Conservation (phyloP, 2,113 vertebrate genomes). For the Chionodraco myersi region DNA sequence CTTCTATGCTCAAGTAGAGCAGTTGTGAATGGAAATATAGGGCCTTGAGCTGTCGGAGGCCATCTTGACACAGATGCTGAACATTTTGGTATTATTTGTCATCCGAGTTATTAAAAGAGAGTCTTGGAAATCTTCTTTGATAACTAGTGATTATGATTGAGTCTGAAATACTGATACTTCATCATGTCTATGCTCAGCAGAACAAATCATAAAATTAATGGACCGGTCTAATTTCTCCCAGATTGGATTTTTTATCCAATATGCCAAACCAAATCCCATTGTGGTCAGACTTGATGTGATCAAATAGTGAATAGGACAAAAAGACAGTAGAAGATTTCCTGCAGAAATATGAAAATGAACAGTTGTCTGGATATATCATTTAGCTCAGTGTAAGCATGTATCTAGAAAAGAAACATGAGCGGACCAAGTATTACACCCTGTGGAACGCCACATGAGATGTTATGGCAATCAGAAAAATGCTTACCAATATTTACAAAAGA, state of each 20-base stretch:
- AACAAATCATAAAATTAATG: background rate
- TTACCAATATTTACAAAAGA: too few species aligned
- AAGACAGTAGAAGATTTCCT: background rate
- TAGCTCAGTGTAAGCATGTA: too few species aligned
- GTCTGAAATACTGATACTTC: background rate
- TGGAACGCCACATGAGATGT: too few species aligned
- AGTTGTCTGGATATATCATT: too few species aligned
- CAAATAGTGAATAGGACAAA: background rate
- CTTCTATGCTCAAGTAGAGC: constrained; percentile 54
- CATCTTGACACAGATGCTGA: constrained; percentile 37
- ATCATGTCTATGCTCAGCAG: background rate
- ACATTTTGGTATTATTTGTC: constrained; percentile 23
- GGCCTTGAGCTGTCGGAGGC: constrained; percentile 41
- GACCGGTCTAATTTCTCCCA: constrained; percentile 9
- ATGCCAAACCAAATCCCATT: background rate
- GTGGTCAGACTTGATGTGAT: background rate
- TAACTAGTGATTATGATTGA: background rate
- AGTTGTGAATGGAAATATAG: constrained; percentile 46
- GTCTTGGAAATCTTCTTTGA: background rate
- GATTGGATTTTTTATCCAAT: constrained; percentile 10
- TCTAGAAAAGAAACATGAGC: too few species aligned
- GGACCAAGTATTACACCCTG: too few species aligned
- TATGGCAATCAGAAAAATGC: too few species aligned
- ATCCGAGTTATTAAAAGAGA: background rate
- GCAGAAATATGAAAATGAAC: too few species aligned